phyloP scores from a whole-genome alignment of 2,113 vertebrate genomes.

The Mesitornis unicolor region DNA sequence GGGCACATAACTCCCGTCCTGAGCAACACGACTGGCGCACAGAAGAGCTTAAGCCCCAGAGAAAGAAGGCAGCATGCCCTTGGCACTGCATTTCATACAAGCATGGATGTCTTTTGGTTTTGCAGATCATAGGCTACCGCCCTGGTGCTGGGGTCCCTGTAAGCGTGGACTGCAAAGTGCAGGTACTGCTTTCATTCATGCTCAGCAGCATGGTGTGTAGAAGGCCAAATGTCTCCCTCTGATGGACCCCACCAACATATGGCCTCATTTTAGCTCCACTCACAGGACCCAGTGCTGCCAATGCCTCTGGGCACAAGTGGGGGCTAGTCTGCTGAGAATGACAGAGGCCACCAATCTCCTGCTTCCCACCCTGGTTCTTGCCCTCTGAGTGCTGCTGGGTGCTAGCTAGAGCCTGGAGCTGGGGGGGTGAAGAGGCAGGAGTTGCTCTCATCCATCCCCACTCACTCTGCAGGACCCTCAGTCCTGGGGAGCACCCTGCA shows the following conservation, averaged over 20 bases:
- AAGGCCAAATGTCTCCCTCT: background rate
- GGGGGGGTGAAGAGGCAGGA: background rate
- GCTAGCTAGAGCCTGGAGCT: background rate
- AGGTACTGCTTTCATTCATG: slow-evolving; percentile 71
- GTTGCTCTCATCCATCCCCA: background rate
- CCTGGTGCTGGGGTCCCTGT: slow-evolving; percentile 87
- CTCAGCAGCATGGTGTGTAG: accelerated
- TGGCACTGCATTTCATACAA: background rate
- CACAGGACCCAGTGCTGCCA: background rate
- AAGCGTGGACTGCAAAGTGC: slow-evolving; percentile 85
- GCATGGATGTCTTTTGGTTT: background rate
- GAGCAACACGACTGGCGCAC: accelerated
- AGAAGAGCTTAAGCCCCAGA: background rate
- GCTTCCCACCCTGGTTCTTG: background rate
- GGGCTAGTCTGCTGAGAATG: background rate
- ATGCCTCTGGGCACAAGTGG: background rate
- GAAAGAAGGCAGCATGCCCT: accelerated
- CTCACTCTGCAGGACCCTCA: accelerated
- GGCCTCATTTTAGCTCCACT: background rate
- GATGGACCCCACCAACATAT: background rate
- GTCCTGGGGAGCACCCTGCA: background rate
- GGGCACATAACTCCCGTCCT: background rate
- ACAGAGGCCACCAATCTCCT: background rate
- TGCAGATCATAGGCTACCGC: slow-evolving; percentile 90
- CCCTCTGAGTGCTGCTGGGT: background rate